Evolutionary conservation across 1,140 invertebrate genomes (phyloP), one percentile per base, ranked within the genome.

Genomic region (Macrobrachium rosenbergii): DNA sequence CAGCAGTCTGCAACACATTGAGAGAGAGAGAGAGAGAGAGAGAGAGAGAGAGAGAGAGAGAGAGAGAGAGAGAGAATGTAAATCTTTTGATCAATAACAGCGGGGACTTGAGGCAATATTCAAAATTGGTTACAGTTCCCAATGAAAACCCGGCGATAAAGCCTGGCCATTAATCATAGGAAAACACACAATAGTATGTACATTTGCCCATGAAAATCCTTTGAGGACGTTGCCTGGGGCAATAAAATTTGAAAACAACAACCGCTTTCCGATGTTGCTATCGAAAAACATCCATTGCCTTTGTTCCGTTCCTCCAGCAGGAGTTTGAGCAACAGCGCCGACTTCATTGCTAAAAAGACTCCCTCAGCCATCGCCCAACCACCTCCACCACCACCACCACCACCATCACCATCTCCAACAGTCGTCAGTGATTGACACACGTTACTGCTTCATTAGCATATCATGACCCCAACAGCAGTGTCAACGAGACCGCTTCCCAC

Each of bases 371-470:
- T 19, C 12, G 11, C 16, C 63, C n/a, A 75, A 21, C 69, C 21
- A 45, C n/a, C 60, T n/a, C 75, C 23, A 10, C 19, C 21, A 23
- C 63, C 45, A 12, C n/a, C 73, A 23, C 23, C 75, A 14, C 63
- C 45, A 12, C n/a, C 73, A 23, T 12, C 75, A 14, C 43, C 59
- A 17, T 21, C 62, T 63, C 23, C 76, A 45, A 58, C 52, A 58
- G 19, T 59, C 45, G 81, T 60, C 17, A 75, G 67, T 83, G 84
- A 87, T 76, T 80, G 84, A 87, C 84, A 87, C 78, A 60, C 62
- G 78, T 60, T 82, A 58, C n/a, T 37, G 17, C 23, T 76, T 87
- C 67, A 87, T 87, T 87, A 76, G 85, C 85, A 87, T 87, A 87
- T 87, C 85, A 87, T 82, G 85, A 87, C 45, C 78, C 43, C 58